Conservation (phyloP, 2,888 invertebrate species). For the Leptinotarsa juncta region DNA sequence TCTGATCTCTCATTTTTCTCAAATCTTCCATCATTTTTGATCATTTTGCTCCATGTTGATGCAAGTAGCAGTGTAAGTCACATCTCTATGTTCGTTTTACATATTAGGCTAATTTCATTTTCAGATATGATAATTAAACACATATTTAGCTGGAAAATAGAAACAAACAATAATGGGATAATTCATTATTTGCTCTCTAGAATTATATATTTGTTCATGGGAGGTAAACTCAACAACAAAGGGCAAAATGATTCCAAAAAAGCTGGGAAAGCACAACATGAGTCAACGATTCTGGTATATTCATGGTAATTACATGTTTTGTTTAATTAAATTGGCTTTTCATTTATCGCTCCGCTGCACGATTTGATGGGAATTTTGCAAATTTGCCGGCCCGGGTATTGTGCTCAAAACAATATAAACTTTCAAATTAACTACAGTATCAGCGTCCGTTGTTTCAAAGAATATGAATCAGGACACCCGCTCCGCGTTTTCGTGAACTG, state of each 20-base stretch:
- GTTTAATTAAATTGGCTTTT: constrained; percentile 63
- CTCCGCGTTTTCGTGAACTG: constrained; percentile 22
- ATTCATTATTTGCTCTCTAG: not conserved
- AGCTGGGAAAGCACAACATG: constrained; percentile 37
- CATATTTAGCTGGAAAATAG: no score
- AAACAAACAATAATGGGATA: not conserved
- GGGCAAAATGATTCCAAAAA: constrained; percentile 28
- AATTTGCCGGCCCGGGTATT: constrained; percentile 42
- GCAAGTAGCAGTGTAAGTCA: no score
- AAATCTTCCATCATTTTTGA: no score
- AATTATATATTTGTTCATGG: not conserved
- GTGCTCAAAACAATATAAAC: constrained; percentile 47
- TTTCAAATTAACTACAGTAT: constrained; percentile 52
- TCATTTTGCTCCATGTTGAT: no score
- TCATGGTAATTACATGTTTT: constrained; percentile 61
- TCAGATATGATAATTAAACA: no score
- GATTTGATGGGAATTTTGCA: constrained; percentile 57
- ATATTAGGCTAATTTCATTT: no score
- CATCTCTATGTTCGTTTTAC: no score
- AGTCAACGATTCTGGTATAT: constrained; percentile 49
- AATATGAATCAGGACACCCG: constrained; percentile 26
- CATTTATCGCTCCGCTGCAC: constrained; percentile 60
- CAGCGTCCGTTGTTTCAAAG: constrained; percentile 39
- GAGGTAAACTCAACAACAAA: constrained; percentile 32
- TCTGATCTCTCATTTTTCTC: no score